Conservation (phyloP, 1,140 invertebrate genomes). For the Pseudomyrmex concolor region DNA sequence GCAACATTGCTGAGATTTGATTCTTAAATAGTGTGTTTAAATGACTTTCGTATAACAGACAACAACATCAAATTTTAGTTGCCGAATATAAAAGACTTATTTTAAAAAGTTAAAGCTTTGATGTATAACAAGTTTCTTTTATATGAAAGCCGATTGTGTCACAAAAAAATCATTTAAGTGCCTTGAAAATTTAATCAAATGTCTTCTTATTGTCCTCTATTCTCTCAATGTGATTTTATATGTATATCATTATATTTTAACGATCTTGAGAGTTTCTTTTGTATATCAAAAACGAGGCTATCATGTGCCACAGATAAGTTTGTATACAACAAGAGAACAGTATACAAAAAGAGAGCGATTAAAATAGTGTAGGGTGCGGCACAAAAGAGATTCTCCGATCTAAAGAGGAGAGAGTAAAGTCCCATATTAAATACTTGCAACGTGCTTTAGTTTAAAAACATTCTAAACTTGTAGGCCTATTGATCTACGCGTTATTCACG, state of each 20-base stretch:
- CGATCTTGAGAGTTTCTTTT: slow-evolving; percentile 3
- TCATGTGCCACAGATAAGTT: background rate
- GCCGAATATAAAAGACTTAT: background rate
- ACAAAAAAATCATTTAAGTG: background rate
- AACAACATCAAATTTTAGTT: background rate
- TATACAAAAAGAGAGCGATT: slow-evolving; percentile 8
- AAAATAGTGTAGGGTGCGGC: slow-evolving; percentile 2
- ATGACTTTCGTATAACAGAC: background rate
- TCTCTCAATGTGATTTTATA: background rate
- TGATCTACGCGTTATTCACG: slow-evolving; percentile 48
- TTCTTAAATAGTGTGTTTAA: slow-evolving; percentile 38
- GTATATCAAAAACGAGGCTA: background rate
- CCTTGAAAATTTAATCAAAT: background rate
- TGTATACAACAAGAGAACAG: background rate
- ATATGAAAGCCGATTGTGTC: background rate
- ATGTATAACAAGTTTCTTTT: background rate
- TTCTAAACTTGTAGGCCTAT: slow-evolving; percentile 5
- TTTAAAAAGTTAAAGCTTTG: background rate
- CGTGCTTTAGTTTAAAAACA: background rate
- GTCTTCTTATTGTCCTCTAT: background rate
- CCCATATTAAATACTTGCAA: slow-evolving; percentile 25
- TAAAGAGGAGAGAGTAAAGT: background rate
- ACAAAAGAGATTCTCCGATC: slow-evolving; percentile 1
- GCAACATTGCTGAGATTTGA: slow-evolving; percentile 24
- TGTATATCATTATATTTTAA: background rate